These are phyloP conservation scores for Arizona elegans DNA, from an alignment of 2,113 vertebrate genomes.

Conservation along the genomic window DNA sequence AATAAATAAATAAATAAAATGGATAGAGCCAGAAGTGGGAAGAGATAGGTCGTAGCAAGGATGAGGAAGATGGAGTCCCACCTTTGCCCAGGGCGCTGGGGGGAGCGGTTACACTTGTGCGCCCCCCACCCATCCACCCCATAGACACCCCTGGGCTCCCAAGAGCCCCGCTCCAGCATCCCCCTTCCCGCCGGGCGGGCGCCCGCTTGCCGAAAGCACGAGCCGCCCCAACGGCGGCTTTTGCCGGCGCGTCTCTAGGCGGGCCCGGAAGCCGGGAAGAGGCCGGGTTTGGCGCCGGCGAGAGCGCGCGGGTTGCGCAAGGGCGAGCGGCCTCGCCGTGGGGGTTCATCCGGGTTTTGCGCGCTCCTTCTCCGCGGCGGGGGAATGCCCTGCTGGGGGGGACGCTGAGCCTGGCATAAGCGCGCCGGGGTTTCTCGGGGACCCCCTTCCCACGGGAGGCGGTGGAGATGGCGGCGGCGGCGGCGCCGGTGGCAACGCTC, in stretches of 20 bases:
- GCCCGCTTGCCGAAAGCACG: neutral
- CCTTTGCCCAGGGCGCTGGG: neutral
- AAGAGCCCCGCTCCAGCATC: neutral
- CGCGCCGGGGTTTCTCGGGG: neutral
- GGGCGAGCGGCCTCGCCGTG: neutral
- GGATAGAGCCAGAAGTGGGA: no score
- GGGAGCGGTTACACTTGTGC: neutral
- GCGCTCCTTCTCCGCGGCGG: neutral
- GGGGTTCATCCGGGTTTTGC: neutral
- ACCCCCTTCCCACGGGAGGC: neutral
- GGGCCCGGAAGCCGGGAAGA: neutral
- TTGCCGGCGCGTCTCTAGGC: neutral
- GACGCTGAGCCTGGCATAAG: neutral
- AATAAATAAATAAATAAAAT: no score
- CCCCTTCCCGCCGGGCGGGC: neutral
- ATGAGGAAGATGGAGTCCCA: neutral
- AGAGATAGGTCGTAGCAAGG: no score
- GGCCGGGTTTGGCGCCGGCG: neutral
- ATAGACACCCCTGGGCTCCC: accelerated
- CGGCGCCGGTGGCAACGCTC: neutral
- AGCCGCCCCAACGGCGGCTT: neutral
- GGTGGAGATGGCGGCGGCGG: neutral
- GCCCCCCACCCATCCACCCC: neutral
- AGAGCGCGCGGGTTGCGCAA: neutral
- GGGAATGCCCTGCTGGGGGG: neutral